phyloP scores from a whole-genome alignment of 2,888 invertebrate genomes.

The Tiliacea citrago region DNA sequence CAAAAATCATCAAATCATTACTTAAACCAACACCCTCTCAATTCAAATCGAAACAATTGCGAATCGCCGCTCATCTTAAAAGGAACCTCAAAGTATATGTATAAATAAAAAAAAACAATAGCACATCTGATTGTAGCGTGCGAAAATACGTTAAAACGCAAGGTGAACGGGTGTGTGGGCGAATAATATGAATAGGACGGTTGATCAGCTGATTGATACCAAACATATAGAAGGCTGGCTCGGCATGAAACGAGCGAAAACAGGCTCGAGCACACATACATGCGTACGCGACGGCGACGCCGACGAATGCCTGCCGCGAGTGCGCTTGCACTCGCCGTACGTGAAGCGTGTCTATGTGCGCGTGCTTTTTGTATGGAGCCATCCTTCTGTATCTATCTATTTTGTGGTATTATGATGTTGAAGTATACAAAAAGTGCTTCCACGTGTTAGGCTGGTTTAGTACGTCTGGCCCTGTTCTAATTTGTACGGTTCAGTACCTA shows the following conservation, averaged over 20 bases:
- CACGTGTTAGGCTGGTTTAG: neutral
- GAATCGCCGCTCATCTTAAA: constrained; percentile 39
- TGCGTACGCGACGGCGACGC: neutral
- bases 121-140: constrained; percentile 78
- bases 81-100: constrained; percentile 59
- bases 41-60: constrained; percentile 46
- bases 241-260: neutral
- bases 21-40: constrained; percentile 14
- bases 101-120: constrained; percentile 74
- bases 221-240: constrained; percentile 15
- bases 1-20: constrained; percentile 30
- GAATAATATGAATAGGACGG: constrained; percentile 70
- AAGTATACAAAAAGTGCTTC: constrained; percentile 6
- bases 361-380: neutral
- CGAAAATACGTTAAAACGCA: constrained; percentile 85
- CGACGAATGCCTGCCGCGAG: neutral
- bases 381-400: neutral
- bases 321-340: constrained; percentile 13
- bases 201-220: constrained; percentile 66
- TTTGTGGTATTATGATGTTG: neutral
- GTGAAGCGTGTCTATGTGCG: neutral
- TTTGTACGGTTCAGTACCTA: too few relatives aligned
- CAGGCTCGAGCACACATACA: neutral
- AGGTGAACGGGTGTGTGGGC: constrained; percentile 82
- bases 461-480: too few relatives aligned